Evolutionary conservation across 2,797 vertebrate genomes (phyloP).

Genomic region (Petrocephalus schoutedeni): DNA sequence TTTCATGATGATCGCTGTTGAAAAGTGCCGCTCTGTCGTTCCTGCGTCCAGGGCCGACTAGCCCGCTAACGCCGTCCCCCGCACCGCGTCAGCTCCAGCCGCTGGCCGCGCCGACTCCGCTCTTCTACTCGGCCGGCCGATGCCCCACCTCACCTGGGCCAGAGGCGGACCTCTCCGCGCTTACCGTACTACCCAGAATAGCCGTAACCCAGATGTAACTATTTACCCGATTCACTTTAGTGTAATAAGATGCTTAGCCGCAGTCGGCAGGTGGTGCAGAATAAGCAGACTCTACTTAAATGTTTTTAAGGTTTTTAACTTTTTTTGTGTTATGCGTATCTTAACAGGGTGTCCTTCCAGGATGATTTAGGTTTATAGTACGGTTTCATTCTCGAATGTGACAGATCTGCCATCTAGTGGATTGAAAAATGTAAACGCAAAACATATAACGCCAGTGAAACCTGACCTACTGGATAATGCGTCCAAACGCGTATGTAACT

Average conservation of each 20-base stretch:
- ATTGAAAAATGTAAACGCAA: background rate
- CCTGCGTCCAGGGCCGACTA: background rate
- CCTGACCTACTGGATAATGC: background rate
- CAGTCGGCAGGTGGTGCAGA: background rate
- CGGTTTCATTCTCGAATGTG: background rate
- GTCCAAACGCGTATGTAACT: background rate
- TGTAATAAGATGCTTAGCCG: background rate
- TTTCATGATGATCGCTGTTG: background rate
- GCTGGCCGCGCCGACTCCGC: background rate
- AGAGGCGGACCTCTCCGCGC: background rate
- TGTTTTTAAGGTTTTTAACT: background rate
- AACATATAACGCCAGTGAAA: background rate
- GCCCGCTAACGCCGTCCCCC: background rate
- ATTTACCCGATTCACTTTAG: background rate
- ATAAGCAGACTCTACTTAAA: background rate
- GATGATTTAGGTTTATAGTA: background rate
- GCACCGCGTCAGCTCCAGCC: background rate
- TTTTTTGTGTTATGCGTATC: background rate
- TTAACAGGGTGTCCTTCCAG: background rate
- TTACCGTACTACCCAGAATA: slow-evolving; percentile 21
- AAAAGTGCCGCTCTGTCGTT: background rate
- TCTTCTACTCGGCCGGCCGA: background rate
- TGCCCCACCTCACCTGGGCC: slow-evolving; percentile 29
- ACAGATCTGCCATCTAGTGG: slow-evolving; percentile 2
- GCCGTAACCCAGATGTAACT: background rate